Conservation (phyloP, 2,888 invertebrate genomes). For the Agrochola circellaris region DNA sequence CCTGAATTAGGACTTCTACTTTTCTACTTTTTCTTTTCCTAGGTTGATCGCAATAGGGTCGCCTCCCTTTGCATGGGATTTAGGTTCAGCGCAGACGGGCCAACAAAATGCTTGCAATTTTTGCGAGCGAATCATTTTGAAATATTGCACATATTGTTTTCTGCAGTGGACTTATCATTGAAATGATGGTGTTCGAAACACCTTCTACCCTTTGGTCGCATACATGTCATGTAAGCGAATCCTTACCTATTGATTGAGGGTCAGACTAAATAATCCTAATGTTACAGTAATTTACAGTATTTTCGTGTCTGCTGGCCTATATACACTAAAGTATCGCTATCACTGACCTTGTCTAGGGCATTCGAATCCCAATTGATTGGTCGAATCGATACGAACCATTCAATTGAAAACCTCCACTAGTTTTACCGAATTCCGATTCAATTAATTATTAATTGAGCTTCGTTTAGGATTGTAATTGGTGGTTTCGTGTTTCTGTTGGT, state of each 20-base stretch:
- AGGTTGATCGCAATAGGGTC: neutral
- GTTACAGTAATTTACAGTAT: neutral
- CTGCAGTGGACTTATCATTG: too few relatives aligned
- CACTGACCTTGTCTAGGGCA: constrained; percentile 56
- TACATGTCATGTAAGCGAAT: too few relatives aligned
- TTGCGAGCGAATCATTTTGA: too few relatives aligned
- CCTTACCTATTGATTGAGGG: neutral
- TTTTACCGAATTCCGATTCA: constrained; percentile 39
- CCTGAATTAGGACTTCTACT: too few relatives aligned
- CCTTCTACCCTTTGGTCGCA: too few relatives aligned
- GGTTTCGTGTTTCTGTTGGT: constrained; percentile 10
- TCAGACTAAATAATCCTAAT: neutral
- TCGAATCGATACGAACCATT: constrained; percentile 54
- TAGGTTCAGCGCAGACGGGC: too few relatives aligned
- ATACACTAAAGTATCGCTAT: constrained; percentile 24
- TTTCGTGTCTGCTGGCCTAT: constrained; percentile 27
- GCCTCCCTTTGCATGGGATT: neutral
- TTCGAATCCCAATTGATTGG: constrained; percentile 47
- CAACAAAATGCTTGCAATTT: too few relatives aligned
- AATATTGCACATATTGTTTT: too few relatives aligned
- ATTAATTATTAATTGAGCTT: constrained; percentile 39
- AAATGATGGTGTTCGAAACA: too few relatives aligned
- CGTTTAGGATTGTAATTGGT: constrained; percentile 39
- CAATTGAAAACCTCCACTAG: constrained; percentile 37
- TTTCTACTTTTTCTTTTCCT: too few relatives aligned